A percentile compares a stretch with the other conserved stretches of the same genome.
Evolutionary conservation across 1,140 invertebrate genomes (phyloP).

Genomic region (Tetramorium simillimum): DNA sequence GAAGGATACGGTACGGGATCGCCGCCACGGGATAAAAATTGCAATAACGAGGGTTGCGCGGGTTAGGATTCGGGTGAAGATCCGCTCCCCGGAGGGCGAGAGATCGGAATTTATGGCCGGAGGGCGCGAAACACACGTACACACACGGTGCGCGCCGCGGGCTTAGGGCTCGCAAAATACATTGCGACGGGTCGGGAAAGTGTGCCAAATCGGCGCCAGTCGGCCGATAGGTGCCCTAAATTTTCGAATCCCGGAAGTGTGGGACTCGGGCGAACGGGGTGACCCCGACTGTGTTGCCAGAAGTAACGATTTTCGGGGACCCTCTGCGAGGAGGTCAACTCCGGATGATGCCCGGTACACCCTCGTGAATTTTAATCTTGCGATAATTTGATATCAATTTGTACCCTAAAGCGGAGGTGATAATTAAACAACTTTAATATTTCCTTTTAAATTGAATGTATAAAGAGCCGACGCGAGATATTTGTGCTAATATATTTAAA

Average conservation of each 20-base stretch:
- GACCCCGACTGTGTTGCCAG: background rate
- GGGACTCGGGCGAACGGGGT: background rate
- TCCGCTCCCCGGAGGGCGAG: conserved; percentile 41
- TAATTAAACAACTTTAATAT: too few species aligned
- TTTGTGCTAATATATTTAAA: too few species aligned
- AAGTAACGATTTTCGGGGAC: conserved; percentile 42
- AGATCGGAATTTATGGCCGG: conserved; percentile 61
- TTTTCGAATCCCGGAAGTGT: conserved; percentile 43
- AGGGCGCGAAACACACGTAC: conserved; percentile 19
- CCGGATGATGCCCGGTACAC: background rate
- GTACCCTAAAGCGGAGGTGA: too few species aligned
- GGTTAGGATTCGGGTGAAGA: conserved; percentile 61
- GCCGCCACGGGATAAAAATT: conserved; percentile 44
- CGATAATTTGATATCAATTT: background rate
- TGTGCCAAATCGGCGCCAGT: conserved; percentile 57
- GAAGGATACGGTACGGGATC: background rate
- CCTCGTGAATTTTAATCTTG: background rate
- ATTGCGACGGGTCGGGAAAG: conserved; percentile 65
- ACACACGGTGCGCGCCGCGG: background rate
- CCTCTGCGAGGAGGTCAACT: conserved; percentile 15
- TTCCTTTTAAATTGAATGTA: too few species aligned
- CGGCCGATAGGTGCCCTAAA: conserved; percentile 49
- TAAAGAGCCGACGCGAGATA: too few species aligned
- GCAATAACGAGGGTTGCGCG: conserved; percentile 54
- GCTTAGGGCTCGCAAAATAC: conserved; percentile 56